Percentiles rank a stretch among this genome's conserved stretches.
phyloP scores from a whole-genome alignment of 2,113 vertebrate species.

The Pantherophis guttatus region DNA sequence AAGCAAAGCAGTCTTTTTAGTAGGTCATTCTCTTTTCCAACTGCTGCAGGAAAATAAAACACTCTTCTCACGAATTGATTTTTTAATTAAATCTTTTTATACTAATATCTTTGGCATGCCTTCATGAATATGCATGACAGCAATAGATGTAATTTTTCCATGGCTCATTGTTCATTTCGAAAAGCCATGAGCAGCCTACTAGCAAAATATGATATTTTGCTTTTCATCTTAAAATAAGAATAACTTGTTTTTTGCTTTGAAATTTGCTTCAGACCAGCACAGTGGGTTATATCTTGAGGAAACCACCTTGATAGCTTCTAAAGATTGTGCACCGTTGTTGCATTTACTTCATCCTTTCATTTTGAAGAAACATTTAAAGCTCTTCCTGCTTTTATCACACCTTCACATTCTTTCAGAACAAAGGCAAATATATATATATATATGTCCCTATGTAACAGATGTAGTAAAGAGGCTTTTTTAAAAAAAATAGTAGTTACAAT shows the following conservation, averaged over 20 bases:
- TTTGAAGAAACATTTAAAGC: constrained; percentile 12
- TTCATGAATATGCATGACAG: constrained; percentile 59
- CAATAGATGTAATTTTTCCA: constrained; percentile 45
- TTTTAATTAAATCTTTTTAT: constrained; percentile 62
- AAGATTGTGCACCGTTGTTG: constrained; percentile 38
- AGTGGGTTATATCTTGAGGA: constrained; percentile 38
- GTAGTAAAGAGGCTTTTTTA: not conserved
- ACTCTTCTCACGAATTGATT: constrained; percentile 53
- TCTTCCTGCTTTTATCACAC: constrained; percentile 29
- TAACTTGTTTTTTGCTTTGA: constrained; percentile 36
- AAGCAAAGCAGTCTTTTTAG: constrained; percentile 58
- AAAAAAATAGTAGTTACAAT: constrained; percentile 47
- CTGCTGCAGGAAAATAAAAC: constrained; percentile 49
- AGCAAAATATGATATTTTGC: constrained; percentile 32
- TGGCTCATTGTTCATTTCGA: constrained; percentile 45
- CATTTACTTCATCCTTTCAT: constrained; percentile 24
- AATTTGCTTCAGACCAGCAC: constrained; percentile 32
- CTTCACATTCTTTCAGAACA: constrained; percentile 34
- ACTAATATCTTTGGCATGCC: constrained; percentile 42
- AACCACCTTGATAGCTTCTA: constrained; percentile 39
- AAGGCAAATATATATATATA: not conserved
- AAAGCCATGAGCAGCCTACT: constrained; percentile 50
- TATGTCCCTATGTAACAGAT: not conserved
- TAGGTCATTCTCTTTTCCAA: constrained; percentile 54
- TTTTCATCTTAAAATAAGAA: constrained; percentile 41